Evolutionary conservation across 2,797 vertebrate species (phyloP).

Genomic region (Poeciliopsis turneri): DNA sequence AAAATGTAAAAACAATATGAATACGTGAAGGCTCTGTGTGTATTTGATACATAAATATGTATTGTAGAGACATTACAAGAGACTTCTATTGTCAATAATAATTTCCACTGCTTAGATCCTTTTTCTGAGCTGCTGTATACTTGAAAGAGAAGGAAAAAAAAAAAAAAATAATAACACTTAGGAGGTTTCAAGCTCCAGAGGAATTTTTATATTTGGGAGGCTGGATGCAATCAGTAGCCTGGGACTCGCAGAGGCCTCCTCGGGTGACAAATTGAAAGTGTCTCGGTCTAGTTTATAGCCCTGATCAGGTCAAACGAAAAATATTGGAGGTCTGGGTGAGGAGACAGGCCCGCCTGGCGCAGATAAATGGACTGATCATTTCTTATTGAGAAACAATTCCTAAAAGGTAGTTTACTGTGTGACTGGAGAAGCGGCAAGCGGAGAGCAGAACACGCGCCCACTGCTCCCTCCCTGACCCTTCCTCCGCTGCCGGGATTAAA

Average conservation of each 20-base stretch:
- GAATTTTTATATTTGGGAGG: conserved; percentile 75
- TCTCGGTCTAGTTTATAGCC: conserved; percentile 93
- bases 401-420: conserved; percentile 97
- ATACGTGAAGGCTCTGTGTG: not conserved
- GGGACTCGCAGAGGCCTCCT: conserved; percentile 75
- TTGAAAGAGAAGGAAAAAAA: conserved; percentile 37
- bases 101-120: conserved; percentile 2
- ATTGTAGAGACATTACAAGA: not conserved
- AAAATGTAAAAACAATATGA: no score
- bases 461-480: conserved; percentile 93
- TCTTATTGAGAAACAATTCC: conserved; percentile 98
- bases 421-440: conserved; percentile 89
- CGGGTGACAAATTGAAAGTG: conserved; percentile 93
- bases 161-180: conserved; percentile 9
- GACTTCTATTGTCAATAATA: not conserved
- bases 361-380: conserved; percentile 99
- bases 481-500: conserved; percentile 89
- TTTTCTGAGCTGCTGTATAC: conserved; percentile 47
- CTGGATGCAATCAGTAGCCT: conserved; percentile 77
- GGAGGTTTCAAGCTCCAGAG: conserved; percentile 69
- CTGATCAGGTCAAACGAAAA: conserved; percentile 95
- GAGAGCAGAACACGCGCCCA: conserved; percentile 86
- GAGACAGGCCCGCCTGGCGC: conserved; percentile 92
- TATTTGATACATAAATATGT: not conserved
- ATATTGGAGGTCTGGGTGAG: conserved; percentile 92